Conservation (phyloP, 2,113 vertebrate genomes). For the Saiga tatarica region DNA sequence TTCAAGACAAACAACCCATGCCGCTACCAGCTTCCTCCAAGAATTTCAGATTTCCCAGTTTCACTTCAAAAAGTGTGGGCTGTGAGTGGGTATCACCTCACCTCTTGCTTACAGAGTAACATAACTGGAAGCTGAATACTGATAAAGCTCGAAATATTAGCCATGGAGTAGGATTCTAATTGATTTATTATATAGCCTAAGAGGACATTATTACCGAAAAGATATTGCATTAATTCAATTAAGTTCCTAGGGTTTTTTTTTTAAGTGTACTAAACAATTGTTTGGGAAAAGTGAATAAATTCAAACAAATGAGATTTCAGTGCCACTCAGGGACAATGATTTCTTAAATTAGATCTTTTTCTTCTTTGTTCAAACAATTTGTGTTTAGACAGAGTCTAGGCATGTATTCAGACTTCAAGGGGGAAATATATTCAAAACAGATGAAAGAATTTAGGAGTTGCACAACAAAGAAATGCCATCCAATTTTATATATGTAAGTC, state of each 20-base stretch:
- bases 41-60: not conserved
- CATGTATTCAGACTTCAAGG: not conserved
- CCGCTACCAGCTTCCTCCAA: not conserved
- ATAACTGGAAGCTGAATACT: not conserved
- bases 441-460: constrained; percentile 20
- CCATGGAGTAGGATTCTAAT: not conserved
- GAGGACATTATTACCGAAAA: not conserved
- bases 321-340: not conserved
- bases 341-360: not conserved
- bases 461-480: not conserved
- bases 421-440: constrained; percentile 13
- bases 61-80: not conserved
- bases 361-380: constrained; percentile 3
- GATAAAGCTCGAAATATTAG: not conserved
- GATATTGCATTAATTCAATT: not conserved
- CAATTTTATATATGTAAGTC: not conserved
- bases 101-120: not conserved
- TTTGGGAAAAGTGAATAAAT: not conserved
- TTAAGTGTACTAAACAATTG: not conserved
- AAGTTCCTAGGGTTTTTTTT: not conserved
- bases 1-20: not conserved
- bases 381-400: not conserved
- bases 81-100: not conserved
- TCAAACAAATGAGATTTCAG: constrained; percentile 21
- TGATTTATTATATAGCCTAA: not conserved